Evolutionary conservation across 1,140 invertebrate genomes (phyloP), one percentile per base, ranked within the genome.

Genomic region (Epicauta chinensis): DNA sequence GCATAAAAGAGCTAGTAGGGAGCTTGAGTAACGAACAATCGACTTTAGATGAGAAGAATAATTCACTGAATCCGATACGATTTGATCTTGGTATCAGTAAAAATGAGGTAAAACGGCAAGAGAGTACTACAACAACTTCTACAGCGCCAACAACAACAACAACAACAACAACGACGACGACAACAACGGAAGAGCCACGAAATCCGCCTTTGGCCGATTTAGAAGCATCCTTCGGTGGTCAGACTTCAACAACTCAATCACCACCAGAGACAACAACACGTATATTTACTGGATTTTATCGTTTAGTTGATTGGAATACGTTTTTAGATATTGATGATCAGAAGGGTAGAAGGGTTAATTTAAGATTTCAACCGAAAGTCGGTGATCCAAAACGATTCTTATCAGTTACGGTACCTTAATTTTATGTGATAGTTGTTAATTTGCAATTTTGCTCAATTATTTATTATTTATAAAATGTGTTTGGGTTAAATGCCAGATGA

Each of bases 221-320:
- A 37, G 86, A 84, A 58, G 83, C 81, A 55, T 89, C 87, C 1
- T 90, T 91, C 62, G 87, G 86, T 29, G 83, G 81, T 71, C 71
- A 34, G 11, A 67, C 69, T 7, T 73, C 75, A 51, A 73, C 77
- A 1, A 68, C 71, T 16, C 11, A 12, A 40, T 53, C 75, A 16
- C 75, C 50, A 16, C 47, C 56, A n/a, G 56, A 56, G 35, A 42
- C 52, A 81, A 61, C 80, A 0, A 78, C 76, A 43, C 77, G 75
- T 51, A 82, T 80, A 63, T 23, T 23, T 23, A 88, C 81, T 47
- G 88, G 88, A 2, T 80, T 91, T 37, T 91, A 90, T 63, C 89
- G 88, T 69, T 76, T 89, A 43, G 72, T 89, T 1, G 88, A 91
- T 62, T 89, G 87, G 87, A 90, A 91, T 62, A 80, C 83, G 10